Evolutionary conservation across 2,113 vertebrate genomes (phyloP).

Genomic region (Coracopsis vasa): DNA sequence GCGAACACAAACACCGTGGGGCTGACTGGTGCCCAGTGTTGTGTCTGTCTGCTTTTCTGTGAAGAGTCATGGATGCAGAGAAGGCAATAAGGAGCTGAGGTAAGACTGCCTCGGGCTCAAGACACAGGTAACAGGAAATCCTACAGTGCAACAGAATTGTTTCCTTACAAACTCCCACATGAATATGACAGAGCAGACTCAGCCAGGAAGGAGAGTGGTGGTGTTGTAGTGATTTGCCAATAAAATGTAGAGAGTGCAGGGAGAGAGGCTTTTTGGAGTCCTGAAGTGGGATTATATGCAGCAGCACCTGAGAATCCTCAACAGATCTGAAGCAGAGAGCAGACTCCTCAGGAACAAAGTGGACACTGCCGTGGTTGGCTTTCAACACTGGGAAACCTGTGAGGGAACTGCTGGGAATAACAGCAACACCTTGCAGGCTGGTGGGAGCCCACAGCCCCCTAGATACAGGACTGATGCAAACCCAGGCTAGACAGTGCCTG

Average conservation of each 20-base stretch:
- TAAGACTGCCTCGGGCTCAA: constrained; percentile 13
- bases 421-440: neutral
- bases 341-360: neutral
- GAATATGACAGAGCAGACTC: neutral
- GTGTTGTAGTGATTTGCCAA: neutral
- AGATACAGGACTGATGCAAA: neutral
- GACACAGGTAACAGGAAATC: neutral
- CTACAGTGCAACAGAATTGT: neutral
- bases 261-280: neutral
- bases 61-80: neutral
- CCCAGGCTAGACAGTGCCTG: constrained; percentile 3
- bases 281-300: neutral
- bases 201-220: neutral
- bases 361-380: neutral
- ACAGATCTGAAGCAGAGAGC: neutral
- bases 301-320: neutral
- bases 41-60: neutral
- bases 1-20: neutral
- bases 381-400: neutral
- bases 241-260: neutral
- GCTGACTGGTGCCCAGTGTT: neutral
- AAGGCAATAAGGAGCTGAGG: neutral
- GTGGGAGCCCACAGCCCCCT: neutral
- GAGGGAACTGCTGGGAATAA: neutral
- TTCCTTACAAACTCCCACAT: constrained; percentile 34